Evolutionary conservation across 2,113 vertebrate genomes (phyloP).

Genomic region (Eclectus roratus): DNA sequence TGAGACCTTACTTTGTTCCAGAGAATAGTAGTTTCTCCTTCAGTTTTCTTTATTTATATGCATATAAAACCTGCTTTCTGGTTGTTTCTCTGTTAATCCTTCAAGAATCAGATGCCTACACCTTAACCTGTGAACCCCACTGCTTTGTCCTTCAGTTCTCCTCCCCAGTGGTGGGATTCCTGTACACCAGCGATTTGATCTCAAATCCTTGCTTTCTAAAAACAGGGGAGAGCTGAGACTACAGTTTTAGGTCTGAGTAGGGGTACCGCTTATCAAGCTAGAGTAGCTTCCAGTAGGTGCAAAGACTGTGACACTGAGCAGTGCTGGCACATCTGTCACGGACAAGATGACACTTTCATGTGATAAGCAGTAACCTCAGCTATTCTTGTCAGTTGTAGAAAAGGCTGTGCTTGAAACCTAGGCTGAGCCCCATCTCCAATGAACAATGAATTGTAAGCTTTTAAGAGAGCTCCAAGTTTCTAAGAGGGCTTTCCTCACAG

Average conservation of each 20-base stretch:
- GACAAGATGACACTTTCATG: slow-evolving; percentile 52
- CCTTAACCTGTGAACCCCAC: not conserved
- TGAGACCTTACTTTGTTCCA: not conserved
- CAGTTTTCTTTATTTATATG: not conserved
- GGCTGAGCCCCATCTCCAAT: not conserved
- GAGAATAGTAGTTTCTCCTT: not conserved
- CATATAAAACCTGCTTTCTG: slow-evolving; percentile 6
- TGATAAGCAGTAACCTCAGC: slow-evolving; percentile 45
- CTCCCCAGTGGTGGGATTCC: not conserved
- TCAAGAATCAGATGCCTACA: not conserved
- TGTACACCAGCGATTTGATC: not conserved
- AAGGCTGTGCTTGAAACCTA: not conserved
- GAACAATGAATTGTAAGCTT: not conserved
- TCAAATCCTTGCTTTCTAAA: slow-evolving; percentile 14
- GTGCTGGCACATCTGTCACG: slow-evolving; percentile 20
- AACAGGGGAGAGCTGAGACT: not conserved
- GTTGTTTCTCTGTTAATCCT: slow-evolving; percentile 4
- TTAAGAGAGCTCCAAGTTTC: not conserved
- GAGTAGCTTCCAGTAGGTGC: slow-evolving; percentile 55
- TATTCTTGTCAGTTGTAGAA: not conserved
- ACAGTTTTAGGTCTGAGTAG: not conserved
- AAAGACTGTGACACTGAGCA: slow-evolving; percentile 61
- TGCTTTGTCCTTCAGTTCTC: slow-evolving; percentile 6
- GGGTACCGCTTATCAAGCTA: slow-evolving; percentile 37
- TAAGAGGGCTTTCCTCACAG: not conserved